Conservation (phyloP, 2,797 vertebrate genomes). For the Psittacula derbiana region DNA sequence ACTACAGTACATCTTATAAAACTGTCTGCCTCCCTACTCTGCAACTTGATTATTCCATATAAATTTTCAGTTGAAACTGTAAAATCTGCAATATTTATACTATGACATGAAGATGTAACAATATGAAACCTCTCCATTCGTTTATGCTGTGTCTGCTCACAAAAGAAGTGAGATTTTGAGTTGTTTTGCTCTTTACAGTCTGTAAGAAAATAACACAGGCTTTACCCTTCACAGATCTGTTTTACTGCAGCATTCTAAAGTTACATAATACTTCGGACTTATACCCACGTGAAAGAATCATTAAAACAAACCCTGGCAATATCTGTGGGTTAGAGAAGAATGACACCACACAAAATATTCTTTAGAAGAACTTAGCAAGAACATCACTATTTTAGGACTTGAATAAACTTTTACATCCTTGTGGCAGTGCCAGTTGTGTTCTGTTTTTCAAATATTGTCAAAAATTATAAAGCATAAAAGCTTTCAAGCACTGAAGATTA, state of each 20-base stretch:
- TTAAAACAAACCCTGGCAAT: background rate
- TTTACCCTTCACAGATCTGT: background rate
- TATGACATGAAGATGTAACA: background rate
- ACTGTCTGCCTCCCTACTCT: background rate
- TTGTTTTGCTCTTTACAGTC: background rate
- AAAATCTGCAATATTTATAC: conserved; percentile 14
- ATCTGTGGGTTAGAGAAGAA: conserved; percentile 18
- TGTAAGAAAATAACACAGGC: background rate
- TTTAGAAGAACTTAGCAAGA: conserved; percentile 28
- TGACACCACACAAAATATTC: background rate
- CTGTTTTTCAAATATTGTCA: conserved; percentile 72
- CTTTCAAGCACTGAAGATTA: conserved; percentile 80
- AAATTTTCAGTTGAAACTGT: conserved; percentile 13
- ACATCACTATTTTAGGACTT: conserved; percentile 4
- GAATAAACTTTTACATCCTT: conserved; percentile 62
- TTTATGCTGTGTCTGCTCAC: background rate
- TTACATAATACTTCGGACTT: background rate
- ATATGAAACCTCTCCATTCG: background rate
- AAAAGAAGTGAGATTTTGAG: background rate
- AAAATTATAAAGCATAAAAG: conserved; percentile 80
- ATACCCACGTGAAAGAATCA: background rate
- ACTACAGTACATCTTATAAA: background rate
- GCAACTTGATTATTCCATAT: conserved; percentile 1
- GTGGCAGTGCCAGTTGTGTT: conserved; percentile 62
- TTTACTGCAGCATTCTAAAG: background rate